These are phyloP conservation scores for Leptonema lineaticorne DNA, from an alignment of 1,140 invertebrate genomes.

Conservation along the genomic window DNA sequence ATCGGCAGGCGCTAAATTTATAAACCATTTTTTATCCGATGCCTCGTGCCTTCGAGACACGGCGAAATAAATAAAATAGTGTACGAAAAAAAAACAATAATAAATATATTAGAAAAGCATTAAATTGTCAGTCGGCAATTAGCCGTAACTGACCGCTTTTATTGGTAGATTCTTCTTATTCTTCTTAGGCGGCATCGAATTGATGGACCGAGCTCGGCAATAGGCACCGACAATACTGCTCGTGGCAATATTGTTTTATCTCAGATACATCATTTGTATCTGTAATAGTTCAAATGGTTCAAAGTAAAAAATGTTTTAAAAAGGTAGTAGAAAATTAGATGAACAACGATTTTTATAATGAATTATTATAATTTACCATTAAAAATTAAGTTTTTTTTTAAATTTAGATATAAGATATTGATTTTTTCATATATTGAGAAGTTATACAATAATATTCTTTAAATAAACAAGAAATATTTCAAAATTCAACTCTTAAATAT, in stretches of 20 bases:
- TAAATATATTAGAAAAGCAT: slow-evolving; percentile 31
- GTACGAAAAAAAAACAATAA: slow-evolving; percentile 15
- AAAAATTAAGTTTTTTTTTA: too few species aligned
- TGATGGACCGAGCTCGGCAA: neutral
- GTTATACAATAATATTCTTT: too few species aligned
- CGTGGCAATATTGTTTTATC: slow-evolving; percentile 12
- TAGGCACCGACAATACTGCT: neutral
- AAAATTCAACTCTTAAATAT: too few species aligned
- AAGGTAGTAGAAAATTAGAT: too few species aligned
- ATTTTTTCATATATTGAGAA: too few species aligned
- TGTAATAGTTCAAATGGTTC: neutral
- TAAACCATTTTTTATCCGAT: slow-evolving; percentile 3
- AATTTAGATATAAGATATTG: too few species aligned
- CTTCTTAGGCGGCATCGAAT: neutral
- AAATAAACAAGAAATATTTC: too few species aligned
- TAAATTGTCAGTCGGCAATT: slow-evolving; percentile 27
- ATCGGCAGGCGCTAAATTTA: slow-evolving; percentile 21
- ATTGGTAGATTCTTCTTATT: slow-evolving; percentile 7
- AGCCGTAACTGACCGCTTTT: slow-evolving; percentile 21
- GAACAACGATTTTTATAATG: too few species aligned
- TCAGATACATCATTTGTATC: slow-evolving; percentile 3
- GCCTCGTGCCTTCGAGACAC: neutral
- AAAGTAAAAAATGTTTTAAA: slow-evolving; percentile 4
- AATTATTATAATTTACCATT: too few species aligned
- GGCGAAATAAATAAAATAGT: neutral